phyloP scores from a whole-genome alignment of 35 echinoderm and acorn worm genomes.

The Anneissia japonica region DNA sequence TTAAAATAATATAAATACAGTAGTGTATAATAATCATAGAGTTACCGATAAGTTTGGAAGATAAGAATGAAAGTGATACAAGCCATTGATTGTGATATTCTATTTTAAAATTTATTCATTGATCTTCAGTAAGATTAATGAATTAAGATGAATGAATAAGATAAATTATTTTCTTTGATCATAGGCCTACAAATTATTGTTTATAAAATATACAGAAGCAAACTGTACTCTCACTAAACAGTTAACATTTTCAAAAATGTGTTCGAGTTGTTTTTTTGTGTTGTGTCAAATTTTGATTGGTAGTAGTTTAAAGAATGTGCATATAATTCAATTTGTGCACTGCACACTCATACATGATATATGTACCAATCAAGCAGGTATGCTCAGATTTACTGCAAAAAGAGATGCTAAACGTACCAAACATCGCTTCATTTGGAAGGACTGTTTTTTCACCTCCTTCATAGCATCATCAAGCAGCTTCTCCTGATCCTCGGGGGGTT shows the following conservation, averaged over 20 bases:
- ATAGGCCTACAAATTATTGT: too few species aligned
- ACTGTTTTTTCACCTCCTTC: constrained; percentile 93
- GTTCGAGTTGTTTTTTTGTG: background rate
- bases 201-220: too few species aligned
- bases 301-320: background rate
- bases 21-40: too few species aligned
- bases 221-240: background rate
- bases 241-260: background rate
- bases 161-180: too few species aligned
- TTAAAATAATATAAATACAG: too few species aligned
- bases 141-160: too few species aligned
- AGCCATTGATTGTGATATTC: too few species aligned
- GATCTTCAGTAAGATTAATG: too few species aligned
- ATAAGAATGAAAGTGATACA: too few species aligned
- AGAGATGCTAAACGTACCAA: constrained; percentile 56
- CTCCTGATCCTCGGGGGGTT: constrained; percentile 82
- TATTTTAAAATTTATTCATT: too few species aligned
- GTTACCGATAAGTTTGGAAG: too few species aligned
- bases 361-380: background rate
- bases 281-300: background rate
- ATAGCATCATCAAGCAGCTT: constrained; percentile 93
- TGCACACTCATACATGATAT: background rate
- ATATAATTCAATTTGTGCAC: background rate
- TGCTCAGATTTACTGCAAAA: background rate
- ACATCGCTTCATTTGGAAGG: constrained; percentile 99